Evolutionary conservation across 1,140 invertebrate genomes (phyloP).

Genomic region (Portunus trituberculatus): DNA sequence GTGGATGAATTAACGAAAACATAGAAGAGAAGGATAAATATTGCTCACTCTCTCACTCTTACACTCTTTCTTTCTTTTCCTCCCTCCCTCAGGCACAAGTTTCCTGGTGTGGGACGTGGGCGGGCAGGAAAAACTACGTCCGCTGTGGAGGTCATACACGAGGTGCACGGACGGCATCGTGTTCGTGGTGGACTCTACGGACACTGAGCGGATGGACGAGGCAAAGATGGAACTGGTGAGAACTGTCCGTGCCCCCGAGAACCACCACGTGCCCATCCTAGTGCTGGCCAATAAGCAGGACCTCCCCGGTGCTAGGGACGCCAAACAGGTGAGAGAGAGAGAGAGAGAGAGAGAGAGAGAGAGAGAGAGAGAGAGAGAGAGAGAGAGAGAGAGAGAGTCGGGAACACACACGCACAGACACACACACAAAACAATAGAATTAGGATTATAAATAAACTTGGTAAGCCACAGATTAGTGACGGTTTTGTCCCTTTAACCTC

Average conservation of each 20-base stretch:
- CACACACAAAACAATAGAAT: background rate
- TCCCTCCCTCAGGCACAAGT: slow-evolving; percentile 84
- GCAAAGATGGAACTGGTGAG: slow-evolving; percentile 96
- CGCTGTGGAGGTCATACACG: slow-evolving; percentile 96
- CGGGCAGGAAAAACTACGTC: slow-evolving; percentile 95
- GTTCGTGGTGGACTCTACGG: slow-evolving; percentile 95
- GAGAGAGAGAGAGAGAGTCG: background rate
- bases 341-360: background rate
- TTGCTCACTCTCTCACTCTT: no score
- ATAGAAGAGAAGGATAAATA: no score
- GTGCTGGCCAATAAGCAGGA: slow-evolving; percentile 78
- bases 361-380: background rate
- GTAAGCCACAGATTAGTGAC: no score
- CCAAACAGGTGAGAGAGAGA: slow-evolving; percentile 48
- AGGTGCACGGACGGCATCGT: slow-evolving; percentile 96
- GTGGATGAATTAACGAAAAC: no score
- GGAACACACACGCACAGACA: background rate
- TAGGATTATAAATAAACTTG: no score
- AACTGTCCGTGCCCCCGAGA: slow-evolving; percentile 85
- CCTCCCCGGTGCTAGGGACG: slow-evolving; percentile 70
- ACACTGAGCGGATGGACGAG: slow-evolving; percentile 95
- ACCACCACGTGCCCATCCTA: slow-evolving; percentile 73
- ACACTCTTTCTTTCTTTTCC: background rate
- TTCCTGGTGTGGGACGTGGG: slow-evolving; percentile 97
- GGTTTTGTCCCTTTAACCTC: background rate